Percentiles rank a stretch among this genome's conserved stretches.
These are phyloP conservation scores for Tyria jacobaeae DNA, from an alignment of 2,888 invertebrate genomes.

Conservation along the genomic window DNA sequence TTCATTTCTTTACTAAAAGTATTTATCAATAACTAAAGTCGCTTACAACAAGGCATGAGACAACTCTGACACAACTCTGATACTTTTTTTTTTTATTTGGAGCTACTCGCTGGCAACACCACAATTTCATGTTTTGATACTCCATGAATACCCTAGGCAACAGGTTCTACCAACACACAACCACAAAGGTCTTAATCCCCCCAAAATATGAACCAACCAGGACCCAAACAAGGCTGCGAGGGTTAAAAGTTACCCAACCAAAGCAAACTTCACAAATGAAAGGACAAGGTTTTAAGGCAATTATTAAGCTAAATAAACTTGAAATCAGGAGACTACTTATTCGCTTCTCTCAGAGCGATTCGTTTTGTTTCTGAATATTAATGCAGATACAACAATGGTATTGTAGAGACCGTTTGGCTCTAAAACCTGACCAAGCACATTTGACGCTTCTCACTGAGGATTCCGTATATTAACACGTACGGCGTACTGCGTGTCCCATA, in stretches of 20 bases:
- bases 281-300: constrained; percentile 37
- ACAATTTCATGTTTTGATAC: background rate
- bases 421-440: background rate
- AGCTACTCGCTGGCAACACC: background rate
- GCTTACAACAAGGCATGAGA: background rate
- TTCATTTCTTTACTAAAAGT: background rate
- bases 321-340: constrained; percentile 19
- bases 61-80: background rate
- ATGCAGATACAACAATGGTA: constrained; percentile 27
- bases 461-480: too few relatives aligned
- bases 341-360: constrained; percentile 3
- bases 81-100: background rate
- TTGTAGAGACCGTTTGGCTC: constrained; percentile 13
- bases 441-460: background rate
- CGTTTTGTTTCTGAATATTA: constrained; percentile 29
- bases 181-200: background rate
- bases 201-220: background rate
- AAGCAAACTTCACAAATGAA: constrained; percentile 31
- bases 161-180: too few relatives aligned
- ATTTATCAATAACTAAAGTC: background rate
- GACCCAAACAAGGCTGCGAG: background rate
- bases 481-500: too few relatives aligned
- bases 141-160: too few relatives aligned
- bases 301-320: constrained; percentile 33
- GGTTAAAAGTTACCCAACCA: constrained; percentile 7